Evolutionary conservation across 2,888 invertebrate species (phyloP), one percentile per base, ranked within the genome.

Genomic region (Orchesellides sinensis): DNA sequence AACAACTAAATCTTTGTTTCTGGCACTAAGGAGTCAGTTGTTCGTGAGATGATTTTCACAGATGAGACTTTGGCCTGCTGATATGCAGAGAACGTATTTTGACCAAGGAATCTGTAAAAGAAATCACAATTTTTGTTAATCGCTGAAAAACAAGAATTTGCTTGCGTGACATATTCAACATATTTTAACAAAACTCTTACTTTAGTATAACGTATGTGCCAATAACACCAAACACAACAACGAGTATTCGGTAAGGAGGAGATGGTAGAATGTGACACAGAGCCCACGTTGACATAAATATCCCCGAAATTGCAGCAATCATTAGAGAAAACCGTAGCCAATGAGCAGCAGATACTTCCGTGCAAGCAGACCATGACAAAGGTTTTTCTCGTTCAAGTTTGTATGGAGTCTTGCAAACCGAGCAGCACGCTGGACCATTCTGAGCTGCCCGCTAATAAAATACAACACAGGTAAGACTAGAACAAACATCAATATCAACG

Each of bases 11-110:
- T 87, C 77, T 88, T 88, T 19, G 88, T 86, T 78, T 86, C 88
- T 73, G 85, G 80, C 75, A 81, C 78, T 32, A 81, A 32, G 14
- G 77, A 81, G 90, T 45, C 90, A 88, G 86, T 77, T 32, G 68
- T 86, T 82, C 88, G 72, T 21, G 90, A 91, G 66, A 93, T 91
- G 88, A 97, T 97, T 89, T 94, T 94, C 66, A 97, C 92, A 0
- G 96, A 95, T 45, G 96, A 96, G 12, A 96, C 95, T 91, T 95
- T 96, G 88, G 97, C 96, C 83, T 96, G 93, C 89, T 96, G 96
- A 91, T 96, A 96, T n/a, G 96, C 96, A 75, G 94, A 94, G 66
- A 96, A 94, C 1, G 96, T 96, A 89, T 96, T 96, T 90, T 95
- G 94, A 84, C 96, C 95, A 86, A 97, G 92, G 90, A 95, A 95